Conservation (phyloP, 2,113 vertebrate species). For the Orcinus orca region DNA sequence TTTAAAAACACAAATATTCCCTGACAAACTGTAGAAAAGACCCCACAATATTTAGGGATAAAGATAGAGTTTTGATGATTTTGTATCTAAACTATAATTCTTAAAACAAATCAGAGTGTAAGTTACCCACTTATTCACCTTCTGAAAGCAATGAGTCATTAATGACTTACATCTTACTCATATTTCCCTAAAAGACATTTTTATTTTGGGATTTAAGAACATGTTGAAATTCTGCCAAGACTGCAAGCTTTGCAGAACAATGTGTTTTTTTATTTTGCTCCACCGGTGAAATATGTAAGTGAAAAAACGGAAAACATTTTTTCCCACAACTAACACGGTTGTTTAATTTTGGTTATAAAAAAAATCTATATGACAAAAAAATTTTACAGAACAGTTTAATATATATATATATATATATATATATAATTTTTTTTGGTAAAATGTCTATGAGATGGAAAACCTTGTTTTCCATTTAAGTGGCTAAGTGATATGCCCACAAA, state of each 20-base stretch:
- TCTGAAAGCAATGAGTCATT: constrained; percentile 83
- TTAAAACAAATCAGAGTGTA: constrained; percentile 42
- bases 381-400: neutral
- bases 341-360: constrained; percentile 39
- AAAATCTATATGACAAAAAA: neutral
- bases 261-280: constrained; percentile 29
- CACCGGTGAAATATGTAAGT: neutral
- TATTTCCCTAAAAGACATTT: constrained; percentile 83
- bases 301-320: neutral
- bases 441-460: neutral
- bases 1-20: constrained; percentile 43
- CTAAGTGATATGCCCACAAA: neutral
- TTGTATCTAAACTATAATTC: constrained; percentile 60
- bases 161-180: constrained; percentile 82
- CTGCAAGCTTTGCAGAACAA: constrained; percentile 80
- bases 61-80: constrained; percentile 60
- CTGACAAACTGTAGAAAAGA: neutral
- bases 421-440: neutral
- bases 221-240: constrained; percentile 83
- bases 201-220: constrained; percentile 81
- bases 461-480: neutral
- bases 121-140: constrained; percentile 71
- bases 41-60: constrained; percentile 57
- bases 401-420: neutral
- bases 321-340: neutral